Evolutionary conservation across 2,888 invertebrate genomes (phyloP), one percentile per base, ranked within the genome.

Genomic region (Cosmia pyralina): DNA sequence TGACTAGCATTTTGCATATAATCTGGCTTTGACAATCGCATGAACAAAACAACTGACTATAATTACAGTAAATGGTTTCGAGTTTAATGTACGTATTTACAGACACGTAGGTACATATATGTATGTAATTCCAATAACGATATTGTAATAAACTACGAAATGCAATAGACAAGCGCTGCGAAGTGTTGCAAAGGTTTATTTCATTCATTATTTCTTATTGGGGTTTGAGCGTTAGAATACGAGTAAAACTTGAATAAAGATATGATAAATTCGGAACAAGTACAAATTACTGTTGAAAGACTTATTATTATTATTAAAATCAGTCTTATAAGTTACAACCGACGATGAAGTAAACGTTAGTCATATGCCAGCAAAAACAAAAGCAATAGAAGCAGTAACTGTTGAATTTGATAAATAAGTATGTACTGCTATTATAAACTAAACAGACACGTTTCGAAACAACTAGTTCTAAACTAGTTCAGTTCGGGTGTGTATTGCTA

Each of bases 401-500:
- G 55, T 22, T 8, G 22, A 63, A 22, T 71, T 63, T 67, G 60
- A 65, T 71, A 58, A 68, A 82, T 82, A 84, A 82, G 44, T 81
- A 80, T 58, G 38, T 53, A 76, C 75, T 77, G 68, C 78, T 69
- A 79, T 82, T 83, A 79, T 85, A 85, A 87, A 85, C 83, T 82
- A 87, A 80, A 86, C 90, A 75, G 68, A 53, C 67, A 83, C 60
- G 82, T 89, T 88, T 76, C 88, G 85, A 85, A 87, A 94, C 82
- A 59, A 85, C 88, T 78, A 74, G 89, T 88, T 87, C 80, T 86
- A 86, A 92, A 93, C 93, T 92, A 92, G 93, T 90, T 90, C 89
- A 90, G 88, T 90, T 92, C 79, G 87, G 90, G 90, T 89, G 89
- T 88, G 87, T 90, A 88, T 87, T 88, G 86, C 89, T 93, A 90